Percentiles rank a stretch among this genome's conserved stretches.
phyloP scores from a whole-genome alignment of 2,888 invertebrate genomes.

The Pheosia tremula region DNA sequence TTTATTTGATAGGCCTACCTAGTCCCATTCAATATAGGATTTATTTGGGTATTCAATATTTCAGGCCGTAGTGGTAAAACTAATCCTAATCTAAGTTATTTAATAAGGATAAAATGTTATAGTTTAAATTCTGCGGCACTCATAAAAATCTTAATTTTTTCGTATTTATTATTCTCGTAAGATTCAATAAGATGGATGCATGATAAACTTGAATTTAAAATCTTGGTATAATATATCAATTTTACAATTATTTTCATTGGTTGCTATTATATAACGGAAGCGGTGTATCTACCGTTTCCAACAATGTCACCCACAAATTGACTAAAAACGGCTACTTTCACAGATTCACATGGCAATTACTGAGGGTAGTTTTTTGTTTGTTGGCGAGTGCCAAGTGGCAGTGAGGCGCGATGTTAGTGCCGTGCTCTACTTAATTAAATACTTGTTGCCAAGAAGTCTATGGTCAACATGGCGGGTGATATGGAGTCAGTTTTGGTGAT shows the following conservation, averaged over 20 bases:
- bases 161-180: too few species aligned
- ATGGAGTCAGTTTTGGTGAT: background rate
- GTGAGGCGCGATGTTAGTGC: slow-evolving; percentile 1
- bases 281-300: background rate
- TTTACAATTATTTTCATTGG: too few species aligned
- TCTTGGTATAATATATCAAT: too few species aligned
- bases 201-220: background rate
- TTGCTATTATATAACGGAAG: too few species aligned
- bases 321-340: slow-evolving; percentile 3
- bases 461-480: background rate
- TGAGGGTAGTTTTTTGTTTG: slow-evolving; percentile 4
- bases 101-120: too few species aligned
- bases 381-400: slow-evolving; percentile 3
- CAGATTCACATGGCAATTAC: slow-evolving; percentile 19
- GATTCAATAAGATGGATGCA: background rate
- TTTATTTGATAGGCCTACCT: background rate
- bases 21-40: too few species aligned
- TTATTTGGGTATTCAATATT: too few species aligned
- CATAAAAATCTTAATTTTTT: too few species aligned
- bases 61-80: too few species aligned
- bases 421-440: slow-evolving; percentile 4
- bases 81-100: too few species aligned
- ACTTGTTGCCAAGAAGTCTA: background rate
- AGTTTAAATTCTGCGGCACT: too few species aligned
- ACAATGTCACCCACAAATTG: slow-evolving; percentile 1